Evolutionary conservation across 2,888 invertebrate genomes (phyloP).

Genomic region (Digitonthophagus gazella): DNA sequence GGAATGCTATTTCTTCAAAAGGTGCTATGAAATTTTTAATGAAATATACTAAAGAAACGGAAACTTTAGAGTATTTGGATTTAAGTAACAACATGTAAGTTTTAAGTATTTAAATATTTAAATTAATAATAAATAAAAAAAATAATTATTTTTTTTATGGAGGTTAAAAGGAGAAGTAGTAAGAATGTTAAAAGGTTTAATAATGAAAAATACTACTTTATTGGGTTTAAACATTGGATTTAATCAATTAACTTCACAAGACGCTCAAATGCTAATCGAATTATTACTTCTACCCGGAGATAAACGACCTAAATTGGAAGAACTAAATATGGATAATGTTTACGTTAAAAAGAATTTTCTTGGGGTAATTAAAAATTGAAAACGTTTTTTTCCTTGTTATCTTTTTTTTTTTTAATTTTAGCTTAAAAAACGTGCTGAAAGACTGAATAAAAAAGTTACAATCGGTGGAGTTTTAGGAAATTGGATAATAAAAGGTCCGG

Average conservation of each 20-base stretch:
- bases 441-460: constrained; percentile 43
- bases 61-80: constrained; percentile 43
- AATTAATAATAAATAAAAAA: constrained; percentile 6
- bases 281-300: constrained; percentile 41
- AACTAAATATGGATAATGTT: constrained; percentile 54
- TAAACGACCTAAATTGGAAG: constrained; percentile 36
- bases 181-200: constrained; percentile 46
- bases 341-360: constrained; percentile 51
- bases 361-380: constrained; percentile 37
- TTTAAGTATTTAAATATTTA: background rate
- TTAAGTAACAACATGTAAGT: constrained; percentile 47
- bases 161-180: constrained; percentile 33
- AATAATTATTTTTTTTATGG: constrained; percentile 14
- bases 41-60: constrained; percentile 38
- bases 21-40: constrained; percentile 40
- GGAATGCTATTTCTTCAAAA: constrained; percentile 51
- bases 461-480: constrained; percentile 53
- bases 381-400: background rate
- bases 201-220: constrained; percentile 51
- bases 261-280: constrained; percentile 50
- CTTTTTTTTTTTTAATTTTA: constrained; percentile 19
- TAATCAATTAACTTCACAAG: constrained; percentile 54
- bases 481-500: constrained; percentile 52
- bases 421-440: constrained; percentile 36
- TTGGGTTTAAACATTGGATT: constrained; percentile 52